These are phyloP conservation scores for Lucinisca nassula DNA, from an alignment of 2,888 invertebrate genomes.

Conservation along the genomic window DNA sequence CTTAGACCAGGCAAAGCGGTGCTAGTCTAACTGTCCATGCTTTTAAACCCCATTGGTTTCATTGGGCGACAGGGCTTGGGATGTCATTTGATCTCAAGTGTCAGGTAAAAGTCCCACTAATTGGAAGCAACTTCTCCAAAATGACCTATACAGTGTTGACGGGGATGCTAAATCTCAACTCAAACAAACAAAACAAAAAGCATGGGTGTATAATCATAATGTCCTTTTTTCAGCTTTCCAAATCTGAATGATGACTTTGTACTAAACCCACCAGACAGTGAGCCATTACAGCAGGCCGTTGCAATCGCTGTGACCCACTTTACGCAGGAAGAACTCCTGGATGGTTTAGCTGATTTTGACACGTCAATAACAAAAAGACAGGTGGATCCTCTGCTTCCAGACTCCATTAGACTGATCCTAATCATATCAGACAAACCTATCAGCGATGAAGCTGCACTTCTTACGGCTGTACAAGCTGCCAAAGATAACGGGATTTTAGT, in stretches of 20 bases:
- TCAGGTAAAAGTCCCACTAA: too few relatives aligned
- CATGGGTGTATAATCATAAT: too few relatives aligned
- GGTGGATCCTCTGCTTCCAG: background rate
- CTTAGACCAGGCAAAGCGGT: too few relatives aligned
- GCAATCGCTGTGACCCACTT: background rate
- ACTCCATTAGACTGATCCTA: background rate
- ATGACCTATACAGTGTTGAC: too few relatives aligned
- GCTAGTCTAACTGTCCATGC: too few relatives aligned
- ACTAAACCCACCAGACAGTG: background rate
- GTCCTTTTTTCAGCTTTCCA: background rate
- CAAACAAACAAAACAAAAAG: too few relatives aligned
- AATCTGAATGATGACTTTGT: background rate
- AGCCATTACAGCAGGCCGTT: background rate
- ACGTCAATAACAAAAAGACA: background rate
- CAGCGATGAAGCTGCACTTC: background rate
- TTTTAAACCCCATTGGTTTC: too few relatives aligned
- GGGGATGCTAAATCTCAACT: too few relatives aligned
- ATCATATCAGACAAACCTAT: background rate
- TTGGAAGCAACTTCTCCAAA: too few relatives aligned
- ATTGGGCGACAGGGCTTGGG: too few relatives aligned
- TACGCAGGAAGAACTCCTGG: background rate
- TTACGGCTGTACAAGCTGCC: background rate
- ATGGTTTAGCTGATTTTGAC: background rate
- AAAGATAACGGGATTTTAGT: background rate
- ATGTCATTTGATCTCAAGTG: too few relatives aligned